Percentiles rank a stretch among this genome's conserved stretches.
Conservation (phyloP, 2,797 vertebrate species). For the Melanotaenia trifasciata region DNA sequence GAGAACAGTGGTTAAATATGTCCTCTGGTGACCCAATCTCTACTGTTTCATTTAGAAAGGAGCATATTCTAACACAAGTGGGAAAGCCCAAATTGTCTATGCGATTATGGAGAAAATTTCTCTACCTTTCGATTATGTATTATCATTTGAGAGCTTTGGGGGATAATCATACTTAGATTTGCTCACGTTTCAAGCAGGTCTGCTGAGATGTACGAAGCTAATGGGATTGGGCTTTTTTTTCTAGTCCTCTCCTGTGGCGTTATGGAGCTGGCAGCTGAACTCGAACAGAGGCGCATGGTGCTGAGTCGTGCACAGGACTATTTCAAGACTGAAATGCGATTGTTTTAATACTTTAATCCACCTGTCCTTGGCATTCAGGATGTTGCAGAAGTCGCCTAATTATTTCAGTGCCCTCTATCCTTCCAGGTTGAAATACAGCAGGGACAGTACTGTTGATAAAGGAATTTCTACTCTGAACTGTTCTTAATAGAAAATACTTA, state of each 20-base stretch:
- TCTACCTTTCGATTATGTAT: constrained; percentile 72
- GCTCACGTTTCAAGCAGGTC: constrained; percentile 79
- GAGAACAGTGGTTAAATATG: constrained; percentile 66
- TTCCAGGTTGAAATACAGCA: constrained; percentile 62
- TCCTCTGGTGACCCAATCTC: constrained; percentile 57
- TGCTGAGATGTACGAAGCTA: constrained; percentile 82
- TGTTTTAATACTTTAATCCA: constrained; percentile 91
- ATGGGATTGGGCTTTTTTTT: constrained; percentile 78
- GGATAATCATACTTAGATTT: constrained; percentile 82
- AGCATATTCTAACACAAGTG: constrained; percentile 48
- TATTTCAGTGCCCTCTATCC: constrained; percentile 83
- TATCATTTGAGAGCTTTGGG: constrained; percentile 74
- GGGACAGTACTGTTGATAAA: constrained; percentile 35
- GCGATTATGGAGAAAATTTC: constrained; percentile 62
- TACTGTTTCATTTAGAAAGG: constrained; percentile 55
- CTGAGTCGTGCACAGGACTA: constrained; percentile 85
- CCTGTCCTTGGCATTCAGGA: constrained; percentile 88
- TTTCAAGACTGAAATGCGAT: constrained; percentile 90
- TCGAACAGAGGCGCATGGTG: constrained; percentile 82
- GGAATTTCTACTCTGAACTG: constrained; percentile 19
- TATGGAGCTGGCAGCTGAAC: constrained; percentile 83
- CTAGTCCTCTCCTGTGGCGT: constrained; percentile 74
- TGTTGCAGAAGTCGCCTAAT: constrained; percentile 85
- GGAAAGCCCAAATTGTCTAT: constrained; percentile 57
- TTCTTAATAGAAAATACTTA: not conserved